Conservation (phyloP, 2,888 invertebrate genomes). For the Leptarthrus brevirostris region DNA sequence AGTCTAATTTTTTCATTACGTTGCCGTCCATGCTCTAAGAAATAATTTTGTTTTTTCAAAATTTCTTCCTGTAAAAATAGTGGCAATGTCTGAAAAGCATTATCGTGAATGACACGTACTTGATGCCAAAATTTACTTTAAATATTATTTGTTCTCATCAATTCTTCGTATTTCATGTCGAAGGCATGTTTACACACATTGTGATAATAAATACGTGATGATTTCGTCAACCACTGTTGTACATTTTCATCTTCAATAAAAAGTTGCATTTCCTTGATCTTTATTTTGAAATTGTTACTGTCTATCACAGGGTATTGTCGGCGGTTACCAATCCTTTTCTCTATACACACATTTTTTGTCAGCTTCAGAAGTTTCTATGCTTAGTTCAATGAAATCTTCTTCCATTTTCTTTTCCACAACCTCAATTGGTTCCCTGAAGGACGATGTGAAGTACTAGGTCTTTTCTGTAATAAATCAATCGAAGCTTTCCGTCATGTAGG, state of each 20-base stretch:
- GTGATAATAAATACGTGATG: background rate
- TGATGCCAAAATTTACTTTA: background rate
- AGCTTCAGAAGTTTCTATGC: too few species aligned
- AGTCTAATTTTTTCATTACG: too few species aligned
- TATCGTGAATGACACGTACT: background rate
- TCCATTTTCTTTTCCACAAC: too few species aligned
- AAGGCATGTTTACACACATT: background rate
- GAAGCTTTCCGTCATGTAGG: too few species aligned
- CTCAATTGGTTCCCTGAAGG: too few species aligned
- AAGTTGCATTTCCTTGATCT: background rate
- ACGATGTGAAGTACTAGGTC: too few species aligned
- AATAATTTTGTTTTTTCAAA: background rate
- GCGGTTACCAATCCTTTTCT: background rate
- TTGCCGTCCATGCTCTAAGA: too few species aligned
- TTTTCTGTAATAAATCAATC: too few species aligned
- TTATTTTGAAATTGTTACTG: background rate
- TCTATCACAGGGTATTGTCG: slow-evolving; percentile 1
- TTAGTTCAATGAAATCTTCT: too few species aligned
- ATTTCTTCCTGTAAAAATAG: background rate
- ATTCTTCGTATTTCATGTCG: background rate
- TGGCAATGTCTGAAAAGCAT: background rate
- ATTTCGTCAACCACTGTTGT: background rate
- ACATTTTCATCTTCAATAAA: background rate
- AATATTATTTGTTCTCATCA: background rate
- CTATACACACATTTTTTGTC: background rate